A percentile compares a stretch with the other conserved stretches of the same genome.
phyloP scores from a whole-genome alignment of 1,140 invertebrate species.

The Cyclina sinensis region DNA sequence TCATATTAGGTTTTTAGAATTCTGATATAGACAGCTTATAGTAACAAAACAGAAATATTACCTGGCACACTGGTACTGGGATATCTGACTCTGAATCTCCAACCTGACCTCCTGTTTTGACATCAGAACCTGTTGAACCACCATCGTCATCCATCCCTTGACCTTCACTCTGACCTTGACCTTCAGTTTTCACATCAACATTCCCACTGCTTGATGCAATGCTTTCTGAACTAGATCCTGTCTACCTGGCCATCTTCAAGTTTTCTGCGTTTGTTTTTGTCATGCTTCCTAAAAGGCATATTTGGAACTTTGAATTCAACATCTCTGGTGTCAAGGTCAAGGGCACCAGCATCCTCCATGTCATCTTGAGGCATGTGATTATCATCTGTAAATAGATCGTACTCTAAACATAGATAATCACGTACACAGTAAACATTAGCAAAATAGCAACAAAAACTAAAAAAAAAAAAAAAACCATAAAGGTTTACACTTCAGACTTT shows the following conservation, averaged over 20 bases:
- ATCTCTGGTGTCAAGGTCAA: slow-evolving; percentile 39
- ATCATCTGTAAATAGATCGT: slow-evolving; percentile 45
- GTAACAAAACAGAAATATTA: too few relatives aligned
- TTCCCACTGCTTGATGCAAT: background rate
- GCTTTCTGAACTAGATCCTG: background rate
- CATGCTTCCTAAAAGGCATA: slow-evolving; percentile 9
- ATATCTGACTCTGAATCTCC: background rate
- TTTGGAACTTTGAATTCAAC: slow-evolving; percentile 36
- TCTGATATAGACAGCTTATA: too few relatives aligned
- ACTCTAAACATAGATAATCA: too few relatives aligned
- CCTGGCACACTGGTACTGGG: background rate
- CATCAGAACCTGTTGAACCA: background rate
- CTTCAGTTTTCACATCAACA: background rate
- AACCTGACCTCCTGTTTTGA: background rate
- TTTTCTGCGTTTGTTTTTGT: slow-evolving; percentile 19
- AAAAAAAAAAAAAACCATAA: too few relatives aligned
- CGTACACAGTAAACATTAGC: too few relatives aligned
- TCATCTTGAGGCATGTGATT: slow-evolving; percentile 66
- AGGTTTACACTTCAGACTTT: too few relatives aligned
- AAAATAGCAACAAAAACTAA: too few relatives aligned
- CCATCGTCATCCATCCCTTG: background rate
- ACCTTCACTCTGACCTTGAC: background rate
- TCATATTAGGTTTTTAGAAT: too few relatives aligned
- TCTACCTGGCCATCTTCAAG: background rate
- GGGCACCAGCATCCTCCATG: slow-evolving; percentile 52